Conservation (phyloP, 2,113 vertebrate species). For the Lanius collurio region DNA sequence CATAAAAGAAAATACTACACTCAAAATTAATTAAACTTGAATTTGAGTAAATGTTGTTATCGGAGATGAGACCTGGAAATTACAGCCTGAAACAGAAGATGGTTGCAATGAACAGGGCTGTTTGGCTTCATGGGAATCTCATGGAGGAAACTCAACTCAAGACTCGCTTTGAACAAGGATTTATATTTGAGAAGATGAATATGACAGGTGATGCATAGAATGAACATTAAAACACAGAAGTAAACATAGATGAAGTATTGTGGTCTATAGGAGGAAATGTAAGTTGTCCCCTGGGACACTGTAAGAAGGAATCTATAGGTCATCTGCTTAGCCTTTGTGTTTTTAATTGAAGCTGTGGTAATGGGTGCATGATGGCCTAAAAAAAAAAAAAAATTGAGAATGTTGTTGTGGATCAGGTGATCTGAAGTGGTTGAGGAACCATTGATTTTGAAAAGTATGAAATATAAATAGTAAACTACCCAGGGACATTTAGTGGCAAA, state of each 20-base stretch:
- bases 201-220: not conserved
- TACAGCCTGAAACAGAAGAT: not conserved
- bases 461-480: constrained; percentile 26
- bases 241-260: not conserved
- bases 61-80: not conserved
- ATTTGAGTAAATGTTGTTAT: not conserved
- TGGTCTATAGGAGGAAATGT: not conserved
- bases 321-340: not conserved
- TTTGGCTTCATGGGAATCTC: not conserved
- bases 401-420: not conserved
- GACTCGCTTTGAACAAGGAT: not conserved
- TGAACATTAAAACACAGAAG: not conserved
- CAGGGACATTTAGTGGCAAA: not conserved
- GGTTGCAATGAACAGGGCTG: not conserved
- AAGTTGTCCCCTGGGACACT: not conserved
- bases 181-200: not conserved
- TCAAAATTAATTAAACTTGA: not conserved
- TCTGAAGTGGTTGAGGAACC: not conserved
- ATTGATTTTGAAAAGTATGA: constrained; percentile 18
- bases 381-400: not conserved
- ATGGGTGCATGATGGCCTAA: not conserved
- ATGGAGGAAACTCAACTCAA: not conserved
- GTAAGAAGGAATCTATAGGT: not conserved
- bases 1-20: not conserved
- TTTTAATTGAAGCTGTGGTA: not conserved